A percentile compares a stretch with the other conserved stretches of the same genome.
These are phyloP conservation scores for Pluvialis apricaria DNA, from an alignment of 2,113 vertebrate species.

Conservation along the genomic window DNA sequence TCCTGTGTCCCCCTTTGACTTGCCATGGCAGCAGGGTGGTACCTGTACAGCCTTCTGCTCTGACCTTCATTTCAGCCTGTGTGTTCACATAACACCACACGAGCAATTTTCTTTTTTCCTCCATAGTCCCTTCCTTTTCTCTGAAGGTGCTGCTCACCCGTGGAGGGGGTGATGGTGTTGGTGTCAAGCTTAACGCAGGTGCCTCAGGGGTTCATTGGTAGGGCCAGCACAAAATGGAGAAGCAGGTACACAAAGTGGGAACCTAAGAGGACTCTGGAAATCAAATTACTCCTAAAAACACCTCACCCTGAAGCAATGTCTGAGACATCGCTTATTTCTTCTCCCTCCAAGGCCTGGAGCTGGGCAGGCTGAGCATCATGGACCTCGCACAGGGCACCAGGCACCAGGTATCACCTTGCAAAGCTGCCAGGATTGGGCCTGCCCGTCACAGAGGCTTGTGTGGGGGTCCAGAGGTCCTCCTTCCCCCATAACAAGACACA, in stretches of 20 bases:
- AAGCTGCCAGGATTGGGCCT: background rate
- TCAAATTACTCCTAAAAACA: background rate
- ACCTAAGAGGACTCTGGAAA: background rate
- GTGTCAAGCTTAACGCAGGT: rapidly evolving
- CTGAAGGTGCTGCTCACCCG: background rate
- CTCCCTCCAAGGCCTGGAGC: background rate
- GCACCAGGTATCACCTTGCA: background rate
- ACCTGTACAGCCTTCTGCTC: background rate
- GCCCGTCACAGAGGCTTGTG: rapidly evolving
- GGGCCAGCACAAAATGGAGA: background rate
- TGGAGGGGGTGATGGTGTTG: background rate
- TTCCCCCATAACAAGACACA: background rate
- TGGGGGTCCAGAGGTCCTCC: background rate
- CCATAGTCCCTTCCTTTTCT: background rate
- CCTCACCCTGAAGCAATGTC: background rate
- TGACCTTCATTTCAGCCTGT: background rate
- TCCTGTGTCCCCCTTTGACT: background rate
- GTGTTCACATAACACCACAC: background rate
- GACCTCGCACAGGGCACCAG: rapidly evolving
- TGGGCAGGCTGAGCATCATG: background rate
- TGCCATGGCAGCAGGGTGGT: background rate
- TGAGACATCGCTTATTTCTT: background rate
- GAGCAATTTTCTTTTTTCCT: background rate
- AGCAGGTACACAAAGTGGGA: background rate
- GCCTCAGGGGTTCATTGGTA: background rate